Evolutionary conservation across 2,113 vertebrate species (phyloP), one percentile per base, ranked within the genome.

Genomic region (Mirza zaza): DNA sequence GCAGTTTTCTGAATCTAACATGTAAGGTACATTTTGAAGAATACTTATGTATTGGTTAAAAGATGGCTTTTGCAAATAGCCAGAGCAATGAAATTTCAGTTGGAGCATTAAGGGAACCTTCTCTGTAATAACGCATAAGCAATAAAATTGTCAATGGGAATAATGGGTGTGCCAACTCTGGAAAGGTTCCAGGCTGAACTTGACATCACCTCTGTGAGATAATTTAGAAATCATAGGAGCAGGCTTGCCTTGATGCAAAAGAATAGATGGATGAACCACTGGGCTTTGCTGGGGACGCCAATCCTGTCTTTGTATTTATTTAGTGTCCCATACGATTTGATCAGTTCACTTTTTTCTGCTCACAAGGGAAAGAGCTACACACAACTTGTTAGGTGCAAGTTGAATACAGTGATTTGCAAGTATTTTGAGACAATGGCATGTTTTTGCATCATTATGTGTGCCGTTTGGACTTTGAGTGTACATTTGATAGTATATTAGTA

Each of bases 1-100:
- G 82, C 95, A 88, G 90, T 97, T 96, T 96, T 86, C 63, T 83
- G n/a, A 59, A 88, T 98, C 88, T 71, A 92, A 92, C 45, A 63
- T 42, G 65, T 80, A 71, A 79, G 34, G 63, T 39, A 81, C 57
- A 82, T 92, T 98, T 94, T 96, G 75, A 94, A 96, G 88, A 96
- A 88, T 94, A 95, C 94, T 97, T 91, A 91, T 65, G 34, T 96
- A 90, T 95, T 87, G 9, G 45, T 87, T 71, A 77, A 68, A 75
- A 87, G 32, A 57, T 55, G 21, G 6, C 8, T 90, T 96, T 96
- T 87, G 59, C 68, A 80, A 86, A 88, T 50, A 87, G 84, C 77
- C 71, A 80, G 80, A 73, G n/a, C 81, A 79, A 29, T 92, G 67
- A 18, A 71, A 94, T 81, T 93, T 95, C 61, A 17, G 32, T 81